These are phyloP conservation scores for Lates japonicus DNA, from an alignment of 2,797 vertebrate species.

Conservation along the genomic window DNA sequence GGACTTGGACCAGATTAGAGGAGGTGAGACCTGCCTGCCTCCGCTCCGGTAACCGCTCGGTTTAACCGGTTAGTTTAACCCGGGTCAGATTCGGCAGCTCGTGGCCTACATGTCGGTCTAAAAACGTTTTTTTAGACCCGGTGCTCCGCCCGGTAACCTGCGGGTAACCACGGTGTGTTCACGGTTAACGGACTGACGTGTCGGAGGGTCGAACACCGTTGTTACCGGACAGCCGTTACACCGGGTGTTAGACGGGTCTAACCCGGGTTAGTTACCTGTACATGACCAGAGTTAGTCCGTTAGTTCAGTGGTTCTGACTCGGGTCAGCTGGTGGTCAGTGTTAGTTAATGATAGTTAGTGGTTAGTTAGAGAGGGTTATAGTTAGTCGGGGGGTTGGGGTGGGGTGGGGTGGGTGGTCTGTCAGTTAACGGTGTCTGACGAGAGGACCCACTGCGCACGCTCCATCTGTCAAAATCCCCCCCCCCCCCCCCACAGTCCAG, in stretches of 20 bases:
- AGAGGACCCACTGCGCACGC: slow-evolving; percentile 52
- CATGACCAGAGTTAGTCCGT: background rate
- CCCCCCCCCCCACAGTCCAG: slow-evolving; percentile 35
- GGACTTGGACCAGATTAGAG: background rate
- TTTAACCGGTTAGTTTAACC: background rate
- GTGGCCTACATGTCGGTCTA: background rate
- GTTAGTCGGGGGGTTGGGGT: too few relatives aligned
- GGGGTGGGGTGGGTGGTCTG: too few relatives aligned
- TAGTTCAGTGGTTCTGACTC: background rate
- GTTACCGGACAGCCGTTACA: background rate
- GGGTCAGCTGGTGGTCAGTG: background rate
- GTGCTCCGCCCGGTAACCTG: too few relatives aligned
- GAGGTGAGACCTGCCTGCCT: slow-evolving; percentile 40
- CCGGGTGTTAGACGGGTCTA: too few relatives aligned
- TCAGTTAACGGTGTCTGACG: slow-evolving; percentile 20
- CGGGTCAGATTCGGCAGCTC: background rate
- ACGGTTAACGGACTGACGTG: too few relatives aligned
- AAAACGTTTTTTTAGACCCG: too few relatives aligned
- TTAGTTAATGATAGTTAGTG: background rate
- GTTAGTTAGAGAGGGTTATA: too few relatives aligned
- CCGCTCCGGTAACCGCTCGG: background rate
- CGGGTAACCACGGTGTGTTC: too few relatives aligned
- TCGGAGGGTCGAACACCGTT: background rate
- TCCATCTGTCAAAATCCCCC: slow-evolving; percentile 44
- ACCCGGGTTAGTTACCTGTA: background rate